phyloP scores from a whole-genome alignment of 1,140 invertebrate genomes.

The Ephestia elutella region DNA sequence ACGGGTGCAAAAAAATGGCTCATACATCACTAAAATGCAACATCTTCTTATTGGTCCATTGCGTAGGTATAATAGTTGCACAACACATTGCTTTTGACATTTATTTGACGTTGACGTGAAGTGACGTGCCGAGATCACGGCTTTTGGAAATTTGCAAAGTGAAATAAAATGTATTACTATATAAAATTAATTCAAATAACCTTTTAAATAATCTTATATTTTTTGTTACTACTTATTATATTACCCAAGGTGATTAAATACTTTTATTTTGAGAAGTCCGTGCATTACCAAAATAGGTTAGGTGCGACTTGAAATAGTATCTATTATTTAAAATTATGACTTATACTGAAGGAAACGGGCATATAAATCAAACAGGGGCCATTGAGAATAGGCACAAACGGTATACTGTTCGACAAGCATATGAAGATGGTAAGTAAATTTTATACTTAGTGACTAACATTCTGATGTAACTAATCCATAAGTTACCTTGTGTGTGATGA shows the following conservation, averaged over 20 bases:
- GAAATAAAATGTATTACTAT: too few species aligned
- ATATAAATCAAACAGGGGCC: not conserved
- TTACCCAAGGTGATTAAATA: too few species aligned
- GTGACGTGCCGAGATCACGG: too few species aligned
- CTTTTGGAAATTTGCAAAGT: too few species aligned
- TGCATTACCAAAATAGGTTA: slow-evolving; percentile 18
- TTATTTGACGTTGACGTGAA: too few species aligned
- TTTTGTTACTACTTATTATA: too few species aligned
- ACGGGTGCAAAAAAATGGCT: too few species aligned
- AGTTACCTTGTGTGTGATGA: not conserved
- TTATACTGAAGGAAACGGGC: slow-evolving; percentile 39
- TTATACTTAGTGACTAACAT: not conserved
- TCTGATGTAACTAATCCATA: not conserved
- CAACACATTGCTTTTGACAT: too few species aligned
- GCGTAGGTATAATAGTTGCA: too few species aligned
- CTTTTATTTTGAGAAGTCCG: slow-evolving; percentile 5
- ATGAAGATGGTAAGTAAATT: slow-evolving; percentile 39
- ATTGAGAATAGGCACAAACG: slow-evolving; percentile 18
- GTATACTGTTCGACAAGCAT: slow-evolving; percentile 39
- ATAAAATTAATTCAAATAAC: too few species aligned
- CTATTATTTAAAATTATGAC: slow-evolving; percentile 25
- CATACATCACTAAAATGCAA: slow-evolving; percentile 6
- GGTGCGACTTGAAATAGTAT: slow-evolving; percentile 6
- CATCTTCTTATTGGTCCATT: slow-evolving; percentile 19
- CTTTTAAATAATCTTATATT: too few species aligned